Conservation (phyloP, 2,797 vertebrate species). For the Enteromius argenteus region DNA sequence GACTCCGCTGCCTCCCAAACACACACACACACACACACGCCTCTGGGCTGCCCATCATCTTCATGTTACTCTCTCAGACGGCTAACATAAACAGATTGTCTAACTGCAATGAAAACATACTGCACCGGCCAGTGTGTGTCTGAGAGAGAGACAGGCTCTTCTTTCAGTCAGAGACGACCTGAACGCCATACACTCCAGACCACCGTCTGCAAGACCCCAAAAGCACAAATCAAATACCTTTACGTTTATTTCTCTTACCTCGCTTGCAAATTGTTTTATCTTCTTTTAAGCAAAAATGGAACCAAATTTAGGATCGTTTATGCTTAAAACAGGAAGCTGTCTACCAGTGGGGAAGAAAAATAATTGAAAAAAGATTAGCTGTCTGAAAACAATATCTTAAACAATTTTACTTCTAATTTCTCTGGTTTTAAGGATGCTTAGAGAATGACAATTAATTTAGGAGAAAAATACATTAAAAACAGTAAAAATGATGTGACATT, state of each 20-base stretch:
- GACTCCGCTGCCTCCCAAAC: neutral
- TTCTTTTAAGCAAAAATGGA: neutral
- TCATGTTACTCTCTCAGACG: constrained; percentile 59
- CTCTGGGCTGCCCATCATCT: constrained; percentile 58
- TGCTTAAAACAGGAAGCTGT: neutral
- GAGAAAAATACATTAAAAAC: neutral
- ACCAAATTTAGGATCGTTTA: neutral
- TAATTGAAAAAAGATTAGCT: neutral
- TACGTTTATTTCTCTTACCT: constrained; percentile 11
- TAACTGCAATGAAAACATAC: constrained; percentile 62
- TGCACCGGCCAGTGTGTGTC: constrained; percentile 40
- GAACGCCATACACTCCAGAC: constrained; percentile 35
- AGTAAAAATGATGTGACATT: neutral
- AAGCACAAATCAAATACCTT: neutral
- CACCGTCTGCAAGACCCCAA: constrained; percentile 11
- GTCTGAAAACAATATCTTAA: neutral
- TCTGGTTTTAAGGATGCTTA: neutral
- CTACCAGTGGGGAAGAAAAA: neutral
- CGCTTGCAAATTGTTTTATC: neutral
- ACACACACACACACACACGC: constrained; percentile 35
- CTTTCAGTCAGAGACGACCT: constrained; percentile 52
- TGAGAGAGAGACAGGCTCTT: constrained; percentile 49
- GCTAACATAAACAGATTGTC: constrained; percentile 60
- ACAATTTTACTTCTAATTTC: neutral
- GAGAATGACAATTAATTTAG: neutral